These are phyloP conservation scores for Podargus strigoides DNA, from an alignment of 2,797 vertebrate species.

Conservation along the genomic window DNA sequence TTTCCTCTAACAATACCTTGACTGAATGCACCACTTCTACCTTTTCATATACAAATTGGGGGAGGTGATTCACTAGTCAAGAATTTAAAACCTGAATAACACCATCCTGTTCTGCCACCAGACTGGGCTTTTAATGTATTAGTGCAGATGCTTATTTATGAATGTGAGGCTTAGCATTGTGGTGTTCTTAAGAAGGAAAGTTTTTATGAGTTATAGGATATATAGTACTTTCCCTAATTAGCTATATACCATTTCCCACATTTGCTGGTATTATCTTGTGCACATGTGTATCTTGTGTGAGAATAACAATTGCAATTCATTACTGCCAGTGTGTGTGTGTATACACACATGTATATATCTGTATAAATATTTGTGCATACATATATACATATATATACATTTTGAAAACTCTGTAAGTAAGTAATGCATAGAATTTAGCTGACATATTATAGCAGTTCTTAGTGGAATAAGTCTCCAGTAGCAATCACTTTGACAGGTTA, in stretches of 20 bases:
- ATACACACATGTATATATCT: background rate
- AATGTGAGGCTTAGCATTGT: background rate
- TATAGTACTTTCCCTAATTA: background rate
- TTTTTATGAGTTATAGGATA: background rate
- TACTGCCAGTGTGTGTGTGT: fast-evolving
- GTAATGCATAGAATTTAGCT: slow-evolving; percentile 12
- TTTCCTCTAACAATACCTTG: background rate
- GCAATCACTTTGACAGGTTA: background rate
- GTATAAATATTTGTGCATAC: too few species aligned
- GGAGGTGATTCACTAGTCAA: background rate
- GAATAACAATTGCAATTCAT: background rate
- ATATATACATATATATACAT: background rate
- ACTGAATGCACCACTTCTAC: background rate
- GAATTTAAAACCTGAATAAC: background rate
- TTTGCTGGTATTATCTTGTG: background rate
- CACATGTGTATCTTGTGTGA: background rate
- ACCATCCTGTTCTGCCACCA: background rate
- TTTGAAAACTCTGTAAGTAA: slow-evolving; percentile 29
- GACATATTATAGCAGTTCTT: background rate
- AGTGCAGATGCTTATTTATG: background rate
- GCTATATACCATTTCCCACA: background rate
- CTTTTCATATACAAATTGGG: background rate
- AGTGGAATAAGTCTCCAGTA: background rate
- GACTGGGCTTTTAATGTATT: background rate
- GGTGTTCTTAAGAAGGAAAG: background rate